A percentile compares a stretch with the other conserved stretches of the same genome.
phyloP scores from a whole-genome alignment of 2,113 vertebrate genomes.

The Rhabdornis inornatus region DNA sequence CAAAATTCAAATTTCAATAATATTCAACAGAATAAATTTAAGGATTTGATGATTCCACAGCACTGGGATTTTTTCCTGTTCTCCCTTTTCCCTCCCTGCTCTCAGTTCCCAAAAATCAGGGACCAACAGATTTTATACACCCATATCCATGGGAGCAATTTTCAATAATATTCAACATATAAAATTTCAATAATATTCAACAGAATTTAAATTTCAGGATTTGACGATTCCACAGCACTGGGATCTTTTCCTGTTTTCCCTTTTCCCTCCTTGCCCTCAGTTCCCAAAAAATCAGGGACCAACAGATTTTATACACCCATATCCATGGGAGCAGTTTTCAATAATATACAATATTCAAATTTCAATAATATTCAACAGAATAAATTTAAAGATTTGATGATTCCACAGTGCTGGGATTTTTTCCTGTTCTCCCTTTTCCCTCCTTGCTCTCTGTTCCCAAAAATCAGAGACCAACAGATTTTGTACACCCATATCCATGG shows the following conservation, averaged over 20 bases:
- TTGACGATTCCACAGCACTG: neutral
- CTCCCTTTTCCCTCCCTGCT: neutral
- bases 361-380: too few relatives aligned
- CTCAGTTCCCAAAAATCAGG: neutral
- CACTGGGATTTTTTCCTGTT: neutral
- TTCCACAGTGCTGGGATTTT: neutral
- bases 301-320: too few relatives aligned
- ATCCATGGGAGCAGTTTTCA: too few relatives aligned
- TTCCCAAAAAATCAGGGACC: too few relatives aligned
- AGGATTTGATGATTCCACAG: neutral
- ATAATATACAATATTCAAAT: too few relatives aligned
- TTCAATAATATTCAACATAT: too few relatives aligned
- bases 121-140: too few relatives aligned
- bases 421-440: neutral
- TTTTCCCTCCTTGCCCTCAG: neutral
- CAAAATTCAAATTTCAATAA: too few relatives aligned
- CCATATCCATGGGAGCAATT: too few relatives aligned
- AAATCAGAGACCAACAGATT: too few relatives aligned
- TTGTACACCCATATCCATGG: too few relatives aligned
- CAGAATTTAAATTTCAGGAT: neutral
- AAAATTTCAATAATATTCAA: too few relatives aligned
- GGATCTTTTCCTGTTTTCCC: neutral
- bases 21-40: neutral
- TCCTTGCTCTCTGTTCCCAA: neutral
- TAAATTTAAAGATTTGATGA: neutral